These are phyloP conservation scores for Drosophila ohnishii DNA, from an alignment of 1,140 invertebrate genomes.

Conservation along the genomic window DNA sequence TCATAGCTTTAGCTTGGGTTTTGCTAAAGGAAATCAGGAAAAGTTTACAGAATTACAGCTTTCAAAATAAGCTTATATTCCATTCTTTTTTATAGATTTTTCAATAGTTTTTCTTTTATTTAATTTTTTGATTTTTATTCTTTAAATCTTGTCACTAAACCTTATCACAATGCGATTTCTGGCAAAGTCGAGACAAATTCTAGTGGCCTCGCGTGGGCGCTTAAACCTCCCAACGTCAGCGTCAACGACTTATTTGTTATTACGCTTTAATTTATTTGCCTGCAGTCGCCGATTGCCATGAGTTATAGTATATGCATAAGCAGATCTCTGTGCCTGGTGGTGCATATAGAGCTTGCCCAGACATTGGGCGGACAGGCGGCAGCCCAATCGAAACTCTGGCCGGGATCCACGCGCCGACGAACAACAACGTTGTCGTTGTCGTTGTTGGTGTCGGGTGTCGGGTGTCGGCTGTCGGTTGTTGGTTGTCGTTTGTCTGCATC, in stretches of 20 bases:
- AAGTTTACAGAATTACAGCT: background rate
- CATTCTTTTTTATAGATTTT: too few species aligned
- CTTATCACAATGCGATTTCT: background rate
- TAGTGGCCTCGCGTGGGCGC: conserved; percentile 54
- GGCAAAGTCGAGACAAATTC: conserved; percentile 23
- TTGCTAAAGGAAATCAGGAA: background rate
- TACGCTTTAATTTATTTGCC: conserved; percentile 79
- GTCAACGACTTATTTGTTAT: conserved; percentile 78
- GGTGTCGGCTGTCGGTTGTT: conserved; percentile 24
- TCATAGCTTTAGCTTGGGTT: background rate
- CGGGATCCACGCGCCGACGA: conserved; percentile 70
- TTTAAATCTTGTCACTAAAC: background rate
- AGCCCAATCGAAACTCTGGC: conserved; percentile 46
- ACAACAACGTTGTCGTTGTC: conserved; percentile 21
- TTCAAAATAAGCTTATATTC: background rate
- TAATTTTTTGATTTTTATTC: background rate
- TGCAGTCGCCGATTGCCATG: conserved; percentile 62
- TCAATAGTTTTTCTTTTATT: too few species aligned
- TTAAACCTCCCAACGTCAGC: conserved; percentile 33
- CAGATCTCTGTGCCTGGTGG: conserved; percentile 18
- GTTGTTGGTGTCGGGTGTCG: conserved; percentile 25
- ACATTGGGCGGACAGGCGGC: conserved; percentile 75
- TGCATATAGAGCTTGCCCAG: conserved; percentile 23
- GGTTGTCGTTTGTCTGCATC: conserved; percentile 27
- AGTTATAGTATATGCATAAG: conserved; percentile 65